phyloP scores from a whole-genome alignment of 2,113 vertebrate genomes.

The Chunga burmeisteri region DNA sequence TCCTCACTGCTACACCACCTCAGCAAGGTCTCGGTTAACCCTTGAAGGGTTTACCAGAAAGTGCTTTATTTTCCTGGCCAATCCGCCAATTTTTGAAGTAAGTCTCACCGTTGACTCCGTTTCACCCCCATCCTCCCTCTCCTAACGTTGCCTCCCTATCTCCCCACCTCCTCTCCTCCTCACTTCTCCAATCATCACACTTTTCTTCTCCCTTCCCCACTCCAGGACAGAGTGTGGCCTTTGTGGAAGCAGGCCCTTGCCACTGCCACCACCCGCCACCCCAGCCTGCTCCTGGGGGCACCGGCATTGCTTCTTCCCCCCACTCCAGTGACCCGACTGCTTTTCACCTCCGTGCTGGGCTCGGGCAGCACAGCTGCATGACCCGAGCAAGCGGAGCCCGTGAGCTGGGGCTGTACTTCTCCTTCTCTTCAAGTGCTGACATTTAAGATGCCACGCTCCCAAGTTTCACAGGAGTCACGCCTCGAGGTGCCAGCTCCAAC shows the following conservation, averaged over 20 bases:
- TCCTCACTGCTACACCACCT: not conserved
- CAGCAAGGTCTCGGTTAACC: not conserved
- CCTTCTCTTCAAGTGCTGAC: not conserved
- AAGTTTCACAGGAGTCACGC: not conserved
- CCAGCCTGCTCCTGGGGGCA: not conserved
- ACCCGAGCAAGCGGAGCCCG: not conserved
- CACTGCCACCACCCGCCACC: not conserved
- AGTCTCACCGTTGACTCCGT: not conserved
- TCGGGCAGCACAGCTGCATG: not conserved
- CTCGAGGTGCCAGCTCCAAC: not conserved
- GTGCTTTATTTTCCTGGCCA: not conserved
- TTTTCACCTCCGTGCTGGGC: accelerated
- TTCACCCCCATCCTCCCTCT: not conserved
- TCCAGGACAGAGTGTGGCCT: not conserved
- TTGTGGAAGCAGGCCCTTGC: not conserved
- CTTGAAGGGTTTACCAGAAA: not conserved
- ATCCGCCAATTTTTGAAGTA: not conserved
- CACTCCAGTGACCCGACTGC: accelerated
- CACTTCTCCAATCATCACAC: not conserved
- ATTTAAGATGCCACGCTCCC: not conserved
- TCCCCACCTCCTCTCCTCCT: not conserved
- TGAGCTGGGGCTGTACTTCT: not conserved
- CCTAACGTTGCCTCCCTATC: not conserved
- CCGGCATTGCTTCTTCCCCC: not conserved
- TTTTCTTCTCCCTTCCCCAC: not conserved